These are phyloP conservation scores for Drosophila funebris DNA, from an alignment of 1,140 invertebrate species.

Conservation along the genomic window DNA sequence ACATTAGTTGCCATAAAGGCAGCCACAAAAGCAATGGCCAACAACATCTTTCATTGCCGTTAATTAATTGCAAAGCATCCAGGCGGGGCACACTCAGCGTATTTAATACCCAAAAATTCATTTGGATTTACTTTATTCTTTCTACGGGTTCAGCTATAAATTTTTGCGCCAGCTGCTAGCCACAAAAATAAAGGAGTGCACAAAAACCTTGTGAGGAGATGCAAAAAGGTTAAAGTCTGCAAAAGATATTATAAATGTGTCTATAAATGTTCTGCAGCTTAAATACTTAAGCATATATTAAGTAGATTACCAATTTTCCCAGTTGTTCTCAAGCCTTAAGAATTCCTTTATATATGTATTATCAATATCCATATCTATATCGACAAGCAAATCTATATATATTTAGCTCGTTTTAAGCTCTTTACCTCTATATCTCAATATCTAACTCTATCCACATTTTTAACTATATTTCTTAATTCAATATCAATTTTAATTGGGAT, in stretches of 20 bases:
- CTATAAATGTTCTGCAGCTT: neutral
- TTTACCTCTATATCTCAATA: too few relatives aligned
- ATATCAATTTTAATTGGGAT: too few relatives aligned
- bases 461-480: too few relatives aligned
- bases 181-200: conserved; percentile 3
- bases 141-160: conserved; percentile 50
- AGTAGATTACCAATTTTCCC: neutral
- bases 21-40: conserved; percentile 24
- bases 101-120: conserved; percentile 36
- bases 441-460: too few relatives aligned
- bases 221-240: conserved; percentile 4
- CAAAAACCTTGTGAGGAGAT: neutral
- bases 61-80: conserved; percentile 75
- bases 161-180: conserved; percentile 26
- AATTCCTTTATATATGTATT: too few relatives aligned
- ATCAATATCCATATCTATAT: too few relatives aligned
- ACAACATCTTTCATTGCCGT: conserved; percentile 73
- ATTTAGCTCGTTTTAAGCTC: too few relatives aligned
- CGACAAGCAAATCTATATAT: too few relatives aligned
- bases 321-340: neutral
- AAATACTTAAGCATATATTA: neutral
- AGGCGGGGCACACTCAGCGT: conserved; percentile 45
- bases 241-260: neutral
- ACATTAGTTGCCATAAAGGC: conserved; percentile 68
- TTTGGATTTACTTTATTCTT: conserved; percentile 26